Conservation (phyloP, 2,888 invertebrate species). For the Argyresthia albistria region DNA sequence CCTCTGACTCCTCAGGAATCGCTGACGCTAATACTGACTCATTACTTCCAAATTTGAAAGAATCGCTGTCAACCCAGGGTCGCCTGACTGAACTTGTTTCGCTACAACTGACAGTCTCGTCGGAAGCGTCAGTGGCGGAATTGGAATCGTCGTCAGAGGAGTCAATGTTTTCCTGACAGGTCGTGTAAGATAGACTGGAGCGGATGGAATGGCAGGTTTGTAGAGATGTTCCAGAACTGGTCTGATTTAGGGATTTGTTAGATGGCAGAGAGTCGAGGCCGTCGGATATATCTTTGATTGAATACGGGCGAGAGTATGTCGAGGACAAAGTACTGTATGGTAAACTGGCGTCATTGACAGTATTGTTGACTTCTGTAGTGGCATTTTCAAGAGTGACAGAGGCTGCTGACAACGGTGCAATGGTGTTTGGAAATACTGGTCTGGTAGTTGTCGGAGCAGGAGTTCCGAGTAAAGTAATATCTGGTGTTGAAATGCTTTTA, state of each 20-base stretch:
- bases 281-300: conserved; percentile 56
- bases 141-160: conserved; percentile 48
- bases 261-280: conserved; percentile 45
- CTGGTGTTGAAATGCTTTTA: conserved; percentile 60
- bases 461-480: conserved; percentile 39
- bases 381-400: too few relatives aligned
- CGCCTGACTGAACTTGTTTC: conserved; percentile 46
- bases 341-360: conserved; percentile 5
- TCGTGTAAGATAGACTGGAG: conserved; percentile 53
- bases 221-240: conserved; percentile 57
- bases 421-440: too few relatives aligned
- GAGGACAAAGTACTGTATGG: conserved; percentile 32
- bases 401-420: too few relatives aligned
- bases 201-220: conserved; percentile 56
- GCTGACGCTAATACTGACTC: conserved; percentile 27
- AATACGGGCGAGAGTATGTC: conserved; percentile 40
- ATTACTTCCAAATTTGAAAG: conserved; percentile 46
- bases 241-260: conserved; percentile 58
- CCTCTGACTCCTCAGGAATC: conserved; percentile 22
- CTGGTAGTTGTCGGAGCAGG: conserved; percentile 39
- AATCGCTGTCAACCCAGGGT: conserved; percentile 61
- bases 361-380: conserved; percentile 4
- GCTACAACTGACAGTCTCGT: conserved; percentile 43
- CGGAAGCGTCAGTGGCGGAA: conserved; percentile 54
- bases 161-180: conserved; percentile 41